Evolutionary conservation across 2,797 vertebrate genomes (phyloP).

Genomic region (Gymnocypris eckloni): DNA sequence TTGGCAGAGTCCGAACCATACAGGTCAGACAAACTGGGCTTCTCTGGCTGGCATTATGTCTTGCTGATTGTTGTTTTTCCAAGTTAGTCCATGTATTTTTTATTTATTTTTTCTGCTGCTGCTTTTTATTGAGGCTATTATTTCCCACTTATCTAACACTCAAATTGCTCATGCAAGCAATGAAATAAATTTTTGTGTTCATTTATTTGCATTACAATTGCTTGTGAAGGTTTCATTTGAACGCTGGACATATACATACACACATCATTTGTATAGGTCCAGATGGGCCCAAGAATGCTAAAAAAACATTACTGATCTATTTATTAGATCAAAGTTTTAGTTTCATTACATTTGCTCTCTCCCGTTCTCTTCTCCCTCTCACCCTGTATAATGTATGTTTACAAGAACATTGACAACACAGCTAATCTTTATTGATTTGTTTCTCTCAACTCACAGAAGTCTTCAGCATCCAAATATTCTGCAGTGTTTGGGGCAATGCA

Average conservation of each 20-base stretch:
- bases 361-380: background rate
- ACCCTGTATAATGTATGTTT: background rate
- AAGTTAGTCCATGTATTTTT: background rate
- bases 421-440: constrained; percentile 17
- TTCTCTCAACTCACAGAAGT: constrained; percentile 75
- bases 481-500: constrained; percentile 91
- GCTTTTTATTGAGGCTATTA: background rate
- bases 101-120: background rate
- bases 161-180: background rate
- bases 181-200: background rate
- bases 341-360: constrained; percentile 50
- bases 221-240: constrained; percentile 5
- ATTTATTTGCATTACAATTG: background rate
- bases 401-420: constrained; percentile 7
- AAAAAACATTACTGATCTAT: constrained; percentile 47
- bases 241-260: background rate
- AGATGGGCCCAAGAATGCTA: constrained; percentile 33
- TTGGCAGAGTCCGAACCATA: constrained; percentile 91
- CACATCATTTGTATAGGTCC: background rate
- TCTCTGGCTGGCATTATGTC: constrained; percentile 32
- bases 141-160: background rate
- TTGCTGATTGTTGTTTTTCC: background rate
- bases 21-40: constrained; percentile 76
- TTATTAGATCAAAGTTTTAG: constrained; percentile 57
- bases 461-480: constrained; percentile 93